These are phyloP conservation scores for Cerastis leucographa DNA, from an alignment of 2,888 invertebrate genomes.

Conservation along the genomic window DNA sequence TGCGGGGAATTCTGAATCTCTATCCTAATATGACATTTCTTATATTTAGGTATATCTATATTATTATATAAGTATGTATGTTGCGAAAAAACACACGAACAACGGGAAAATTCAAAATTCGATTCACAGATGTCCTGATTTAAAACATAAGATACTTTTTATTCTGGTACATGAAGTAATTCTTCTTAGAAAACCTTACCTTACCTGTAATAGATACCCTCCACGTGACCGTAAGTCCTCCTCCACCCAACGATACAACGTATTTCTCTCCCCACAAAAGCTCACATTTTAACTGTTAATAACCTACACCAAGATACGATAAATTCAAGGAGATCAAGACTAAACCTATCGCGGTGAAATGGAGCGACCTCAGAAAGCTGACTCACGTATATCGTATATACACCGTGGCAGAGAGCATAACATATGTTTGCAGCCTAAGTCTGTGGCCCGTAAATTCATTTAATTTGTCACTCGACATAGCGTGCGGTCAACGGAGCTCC, in stretches of 20 bases:
- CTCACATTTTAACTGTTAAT: slow-evolving; percentile 31
- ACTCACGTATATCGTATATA: slow-evolving; percentile 60
- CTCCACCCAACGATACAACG: slow-evolving; percentile 22
- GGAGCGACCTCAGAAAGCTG: slow-evolving; percentile 46
- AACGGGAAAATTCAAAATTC: no score
- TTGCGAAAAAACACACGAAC: not conserved
- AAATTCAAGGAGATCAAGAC: slow-evolving; percentile 60
- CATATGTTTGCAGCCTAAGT: slow-evolving; percentile 62
- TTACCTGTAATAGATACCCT: not conserved
- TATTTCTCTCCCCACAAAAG: slow-evolving; percentile 38
- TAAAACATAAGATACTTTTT: not conserved
- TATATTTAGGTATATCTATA: not conserved
- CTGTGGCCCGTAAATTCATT: slow-evolving; percentile 79
- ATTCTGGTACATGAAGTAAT: not conserved
- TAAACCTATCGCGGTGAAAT: slow-evolving; percentile 52
- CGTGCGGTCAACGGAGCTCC: slow-evolving; percentile 72
- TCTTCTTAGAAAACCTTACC: not conserved
- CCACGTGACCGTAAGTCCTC: slow-evolving; percentile 41
- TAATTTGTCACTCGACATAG: slow-evolving; percentile 80
- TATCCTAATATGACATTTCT: not conserved
- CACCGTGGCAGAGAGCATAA: slow-evolving; percentile 59
- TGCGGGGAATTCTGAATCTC: not conserved
- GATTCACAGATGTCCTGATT: not conserved
- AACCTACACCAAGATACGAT: slow-evolving; percentile 38
- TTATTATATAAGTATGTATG: not conserved